Base-by-base conservation (phyloP, 1,140 invertebrate genomes). In the Bactericera cockerelli region DNA sequence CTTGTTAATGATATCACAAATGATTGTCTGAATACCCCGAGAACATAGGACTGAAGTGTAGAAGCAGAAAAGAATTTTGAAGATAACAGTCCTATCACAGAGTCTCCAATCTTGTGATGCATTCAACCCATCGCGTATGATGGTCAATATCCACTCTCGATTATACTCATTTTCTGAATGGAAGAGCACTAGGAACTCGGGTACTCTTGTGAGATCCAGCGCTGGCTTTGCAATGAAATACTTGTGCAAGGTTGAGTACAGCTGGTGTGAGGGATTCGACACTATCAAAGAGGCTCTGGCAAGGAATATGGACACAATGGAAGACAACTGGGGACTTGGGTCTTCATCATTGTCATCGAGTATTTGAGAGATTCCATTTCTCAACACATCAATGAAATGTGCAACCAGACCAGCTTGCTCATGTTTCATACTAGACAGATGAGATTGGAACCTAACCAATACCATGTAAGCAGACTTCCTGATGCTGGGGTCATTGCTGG, bases 111-210 rank as follows among this genome's bases (percentile, higher is more conserved):
- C 42, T 49, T 22, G n/a, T 49, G 19, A 49, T 22, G 42, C 19
- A 16, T 49, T 49, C 19, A 49, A 49, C 22, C 86, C 84, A 66
- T 87, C 80, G 26, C 72, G 70, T 39, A 89, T 72, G 8, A 85
- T 70, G 64, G 78, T 72, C 2, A 88, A 69, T 22, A 87, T 81
- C 81, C 86, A 89, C 26, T 71, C 68, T 62, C 82, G 75, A 59
- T 84, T 16, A 14, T 25, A 49, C 57, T 61, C n/a, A 61, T 57
- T 36, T 59, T 59, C 11, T 56, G 59, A 54, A 62, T 86, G 80
- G 61, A 87, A 80, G 13, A 87, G 74, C 57, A 79, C 81, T 26
- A 85, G 76, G 60, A 88, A 80, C 70, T 87, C 87, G 3, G 87
- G 86, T n/a, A 88, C 79, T n/a, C 78, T 75, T 2, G 75, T 75